A percentile compares a stretch with the other conserved stretches of the same genome.
phyloP scores from a whole-genome alignment of 2,113 vertebrate genomes.

The Tamias sibiricus region DNA sequence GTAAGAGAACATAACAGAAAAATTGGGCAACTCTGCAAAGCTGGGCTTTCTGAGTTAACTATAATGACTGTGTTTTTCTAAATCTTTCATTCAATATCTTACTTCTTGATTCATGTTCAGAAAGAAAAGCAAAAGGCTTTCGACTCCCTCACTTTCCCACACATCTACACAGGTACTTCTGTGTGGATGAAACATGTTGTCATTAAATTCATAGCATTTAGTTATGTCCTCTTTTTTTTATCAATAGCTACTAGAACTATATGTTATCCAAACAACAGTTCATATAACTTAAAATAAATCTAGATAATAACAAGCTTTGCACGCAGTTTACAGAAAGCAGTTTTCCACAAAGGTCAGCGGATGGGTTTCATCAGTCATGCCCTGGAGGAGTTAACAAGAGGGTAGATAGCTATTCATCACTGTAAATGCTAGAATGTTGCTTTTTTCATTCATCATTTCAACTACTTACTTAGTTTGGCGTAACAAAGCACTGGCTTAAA shows the following conservation, averaged over 20 bases:
- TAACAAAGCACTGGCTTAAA: conserved; percentile 65
- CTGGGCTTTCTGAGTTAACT: background rate
- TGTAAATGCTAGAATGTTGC: conserved; percentile 55
- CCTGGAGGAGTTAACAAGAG: conserved; percentile 71
- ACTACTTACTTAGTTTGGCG: background rate
- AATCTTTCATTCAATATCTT: background rate
- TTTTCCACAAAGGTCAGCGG: conserved; percentile 78
- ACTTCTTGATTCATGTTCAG: conserved; percentile 64
- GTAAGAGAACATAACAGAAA: background rate
- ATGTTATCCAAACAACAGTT: conserved; percentile 46
- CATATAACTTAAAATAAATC: conserved; percentile 66
- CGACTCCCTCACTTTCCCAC: background rate
- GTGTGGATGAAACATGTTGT: background rate
- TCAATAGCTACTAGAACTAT: conserved; percentile 26
- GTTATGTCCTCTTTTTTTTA: background rate
- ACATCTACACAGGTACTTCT: background rate
- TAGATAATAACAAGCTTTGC: conserved; percentile 67
- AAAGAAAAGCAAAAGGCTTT: conserved; percentile 48
- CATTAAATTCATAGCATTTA: conserved; percentile 62
- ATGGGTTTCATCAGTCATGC: conserved; percentile 61
- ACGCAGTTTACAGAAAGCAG: conserved; percentile 69
- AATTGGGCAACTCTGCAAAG: background rate
- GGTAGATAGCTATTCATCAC: conserved; percentile 64
- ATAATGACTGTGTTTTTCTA: background rate
- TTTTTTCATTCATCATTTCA: conserved; percentile 69